Base-by-base conservation (phyloP, 2,888 invertebrate genomes). In the Chymomyza amoena region DNA sequence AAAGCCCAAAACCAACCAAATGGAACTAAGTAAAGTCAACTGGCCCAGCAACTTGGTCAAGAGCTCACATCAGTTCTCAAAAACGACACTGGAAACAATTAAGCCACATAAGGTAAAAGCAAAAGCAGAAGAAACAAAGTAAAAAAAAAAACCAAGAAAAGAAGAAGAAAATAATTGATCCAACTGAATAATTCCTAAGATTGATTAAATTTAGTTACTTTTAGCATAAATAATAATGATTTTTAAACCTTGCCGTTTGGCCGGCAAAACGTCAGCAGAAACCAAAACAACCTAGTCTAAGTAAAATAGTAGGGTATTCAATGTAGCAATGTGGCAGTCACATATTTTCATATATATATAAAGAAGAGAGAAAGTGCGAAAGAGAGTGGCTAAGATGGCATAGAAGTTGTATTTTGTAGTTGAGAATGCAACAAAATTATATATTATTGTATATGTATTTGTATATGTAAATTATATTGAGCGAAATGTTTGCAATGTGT, bases 131-230 rank as follows among this genome's bases (percentile, higher is more conserved):
- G n/a, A 32, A 59, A 72, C 66, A 62, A 66, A 69, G 10, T 57
- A 56, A 69, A 57, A 28, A 57, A 62, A 61, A 61, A n/a, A n/a
- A n/a, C n/a, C n/a, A n/a, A n/a, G n/a, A 64, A 57, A 60, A 56
- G 51, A 54, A 68, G 25, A 57, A 64, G 70, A 51, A 70, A 75
- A 84, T 78, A 80, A 89, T 89, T 87, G 82, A 90, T 84, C 88
- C 90, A 90, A 90, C 90, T 90, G 89, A 90, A 89, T 85, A 90
- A 90, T 90, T 90, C 89, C 89, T 90, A 90, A 90, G 90, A 90
- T 90, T 90, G 88, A 89, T 90, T 90, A 89, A 79, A 88, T 85
- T 85, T 89, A 89, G 81, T 83, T 85, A 88, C 77, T 81, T 89
- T 89, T 84, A 88, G 84, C 84, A 81, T 84, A 78, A 86, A 85